Conservation (phyloP, 2,888 invertebrate species). For the Agrotis ipsilon region DNA sequence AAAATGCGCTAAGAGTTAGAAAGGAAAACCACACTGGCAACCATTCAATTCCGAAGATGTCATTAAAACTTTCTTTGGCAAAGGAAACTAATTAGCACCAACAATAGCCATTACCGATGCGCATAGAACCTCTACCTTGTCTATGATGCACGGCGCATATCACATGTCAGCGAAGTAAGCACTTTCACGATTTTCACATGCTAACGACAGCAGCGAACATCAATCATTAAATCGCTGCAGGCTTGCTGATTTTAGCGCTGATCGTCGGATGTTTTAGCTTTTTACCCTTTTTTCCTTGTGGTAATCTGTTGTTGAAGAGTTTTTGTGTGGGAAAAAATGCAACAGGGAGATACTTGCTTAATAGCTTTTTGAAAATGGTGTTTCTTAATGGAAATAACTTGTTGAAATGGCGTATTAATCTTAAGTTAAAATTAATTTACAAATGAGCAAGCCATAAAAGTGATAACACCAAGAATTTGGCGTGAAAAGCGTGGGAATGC, state of each 20-base stretch:
- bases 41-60: neutral
- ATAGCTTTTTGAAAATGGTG: neutral
- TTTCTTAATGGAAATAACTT: neutral
- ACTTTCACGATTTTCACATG: slow-evolving; percentile 65
- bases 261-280: slow-evolving; percentile 10
- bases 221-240: slow-evolving; percentile 54
- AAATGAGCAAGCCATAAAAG: neutral
- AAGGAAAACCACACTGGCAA: neutral
- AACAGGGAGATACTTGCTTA: neutral
- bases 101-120: slow-evolving; percentile 36
- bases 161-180: slow-evolving; percentile 46
- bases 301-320: slow-evolving; percentile 5
- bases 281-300: slow-evolving; percentile 20
- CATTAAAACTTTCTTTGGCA: slow-evolving; percentile 23
- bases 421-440: neutral
- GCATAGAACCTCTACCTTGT: slow-evolving; percentile 30
- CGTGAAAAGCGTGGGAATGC: slow-evolving; percentile 29
- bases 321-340: neutral
- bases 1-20: neutral
- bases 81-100: slow-evolving; percentile 27
- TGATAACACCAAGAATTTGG: neutral
- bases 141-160: slow-evolving; percentile 46
- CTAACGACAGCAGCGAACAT: slow-evolving; percentile 55
- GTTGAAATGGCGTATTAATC: neutral
- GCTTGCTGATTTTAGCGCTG: slow-evolving; percentile 31